A percentile compares a stretch with the other conserved stretches of the same genome.
These are phyloP conservation scores for Porites divaricata DNA, from an alignment of 92 coral and sea anemone species.

Conservation along the genomic window DNA sequence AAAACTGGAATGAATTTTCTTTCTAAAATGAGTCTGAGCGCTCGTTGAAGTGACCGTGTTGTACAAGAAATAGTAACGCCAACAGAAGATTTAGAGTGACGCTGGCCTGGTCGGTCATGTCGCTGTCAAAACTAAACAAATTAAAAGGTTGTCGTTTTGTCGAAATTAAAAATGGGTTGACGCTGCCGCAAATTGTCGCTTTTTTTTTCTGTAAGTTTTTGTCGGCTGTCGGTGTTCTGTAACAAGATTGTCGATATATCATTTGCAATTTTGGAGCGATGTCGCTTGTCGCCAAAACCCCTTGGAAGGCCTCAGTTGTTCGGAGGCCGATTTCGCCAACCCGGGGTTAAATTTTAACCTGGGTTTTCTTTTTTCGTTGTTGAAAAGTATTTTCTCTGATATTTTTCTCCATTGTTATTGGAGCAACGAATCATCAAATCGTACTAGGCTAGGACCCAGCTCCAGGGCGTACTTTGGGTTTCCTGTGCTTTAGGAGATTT, in stretches of 20 bases:
- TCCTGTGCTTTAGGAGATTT: neutral
- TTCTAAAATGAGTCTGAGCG: too few species aligned
- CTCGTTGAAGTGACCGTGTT: too few species aligned
- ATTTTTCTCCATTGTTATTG: too few species aligned
- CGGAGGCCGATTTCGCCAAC: too few species aligned
- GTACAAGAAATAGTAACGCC: neutral
- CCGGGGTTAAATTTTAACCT: too few species aligned
- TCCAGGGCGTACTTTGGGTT: neutral
- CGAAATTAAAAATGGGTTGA: neutral
- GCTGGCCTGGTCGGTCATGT: neutral
- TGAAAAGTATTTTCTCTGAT: too few species aligned
- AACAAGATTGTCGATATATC: neutral
- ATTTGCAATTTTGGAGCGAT: neutral
- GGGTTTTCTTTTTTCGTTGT: too few species aligned
- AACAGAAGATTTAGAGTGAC: neutral
- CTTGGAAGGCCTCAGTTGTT: neutral
- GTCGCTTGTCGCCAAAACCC: neutral
- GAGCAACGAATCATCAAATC: too few species aligned
- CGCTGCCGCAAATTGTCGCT: neutral
- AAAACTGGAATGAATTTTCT: too few species aligned
- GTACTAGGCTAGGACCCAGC: too few species aligned
- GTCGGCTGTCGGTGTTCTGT: neutral
- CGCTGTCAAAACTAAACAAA: neutral
- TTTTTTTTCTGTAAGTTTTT: neutral
- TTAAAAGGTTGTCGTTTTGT: neutral